phyloP scores from a whole-genome alignment of 2,113 vertebrate genomes.

The Myxocyprinus asiaticus region DNA sequence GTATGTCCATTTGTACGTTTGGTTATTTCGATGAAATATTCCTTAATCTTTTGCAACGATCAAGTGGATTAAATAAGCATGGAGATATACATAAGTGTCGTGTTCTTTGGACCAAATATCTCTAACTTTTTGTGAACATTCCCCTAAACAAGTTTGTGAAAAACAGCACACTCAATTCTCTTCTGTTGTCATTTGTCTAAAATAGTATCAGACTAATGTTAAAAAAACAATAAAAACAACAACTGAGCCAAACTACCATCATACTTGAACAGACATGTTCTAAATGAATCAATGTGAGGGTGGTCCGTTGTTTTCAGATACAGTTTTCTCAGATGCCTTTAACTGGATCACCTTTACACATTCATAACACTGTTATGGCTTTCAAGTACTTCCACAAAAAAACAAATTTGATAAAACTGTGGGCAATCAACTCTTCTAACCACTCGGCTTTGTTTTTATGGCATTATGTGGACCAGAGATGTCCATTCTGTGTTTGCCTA shows the following conservation, averaged over 20 bases:
- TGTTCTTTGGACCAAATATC: constrained; percentile 35
- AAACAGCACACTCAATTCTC: not conserved
- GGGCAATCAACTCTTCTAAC: constrained; percentile 32
- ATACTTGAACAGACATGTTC: constrained; percentile 48
- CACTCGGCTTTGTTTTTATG: constrained; percentile 14
- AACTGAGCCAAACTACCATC: constrained; percentile 50
- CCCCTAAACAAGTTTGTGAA: not conserved
- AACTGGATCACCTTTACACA: constrained; percentile 22
- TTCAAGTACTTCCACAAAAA: constrained; percentile 36
- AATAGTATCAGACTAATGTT: constrained; percentile 22
- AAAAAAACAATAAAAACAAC: not conserved
- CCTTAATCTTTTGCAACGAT: not conserved
- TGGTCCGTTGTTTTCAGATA: not conserved
- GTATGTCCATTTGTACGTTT: constrained; percentile 29
- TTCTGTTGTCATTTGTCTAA: constrained; percentile 29
- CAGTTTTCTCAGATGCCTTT: constrained; percentile 23
- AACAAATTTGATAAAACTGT: constrained; percentile 35
- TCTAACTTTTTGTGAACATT: constrained; percentile 12
- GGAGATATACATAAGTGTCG: constrained; percentile 37
- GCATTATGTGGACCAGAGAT: constrained; percentile 31
- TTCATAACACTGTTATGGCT: constrained; percentile 35
- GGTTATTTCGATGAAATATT: constrained; percentile 19
- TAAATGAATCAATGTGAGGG: not conserved
- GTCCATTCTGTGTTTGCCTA: constrained; percentile 40
- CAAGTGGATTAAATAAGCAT: constrained; percentile 40